A percentile compares a stretch with the other conserved stretches of the same genome.
These are phyloP conservation scores for Paratrypauchen microcephalus DNA, from an alignment of 2,797 vertebrate genomes.

Conservation along the genomic window DNA sequence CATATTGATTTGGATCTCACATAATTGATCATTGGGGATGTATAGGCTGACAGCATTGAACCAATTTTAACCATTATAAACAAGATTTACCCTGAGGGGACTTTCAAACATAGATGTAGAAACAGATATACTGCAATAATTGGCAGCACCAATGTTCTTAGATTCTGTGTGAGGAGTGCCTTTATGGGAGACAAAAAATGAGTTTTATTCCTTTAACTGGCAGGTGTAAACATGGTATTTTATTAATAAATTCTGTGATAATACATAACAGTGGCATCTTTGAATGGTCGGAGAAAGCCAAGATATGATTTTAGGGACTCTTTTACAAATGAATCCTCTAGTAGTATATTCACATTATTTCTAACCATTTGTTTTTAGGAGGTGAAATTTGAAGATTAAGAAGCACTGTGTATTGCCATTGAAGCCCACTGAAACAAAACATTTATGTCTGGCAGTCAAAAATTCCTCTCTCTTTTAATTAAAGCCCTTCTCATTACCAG, in stretches of 20 bases:
- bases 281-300: not conserved
- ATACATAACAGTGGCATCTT: not conserved
- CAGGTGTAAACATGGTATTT: not conserved
- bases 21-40: constrained; percentile 63
- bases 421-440: not conserved
- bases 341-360: not conserved
- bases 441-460: constrained; percentile 3
- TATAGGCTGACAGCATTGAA: constrained; percentile 25
- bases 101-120: constrained; percentile 15
- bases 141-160: constrained; percentile 14
- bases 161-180: not conserved
- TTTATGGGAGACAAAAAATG: not conserved
- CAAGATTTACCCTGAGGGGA: constrained; percentile 29
- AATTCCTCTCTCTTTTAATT: constrained; percentile 18
- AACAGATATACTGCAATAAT: constrained; percentile 34
- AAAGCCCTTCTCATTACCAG: constrained; percentile 34
- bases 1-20: constrained; percentile 55
- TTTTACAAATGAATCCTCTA: not conserved
- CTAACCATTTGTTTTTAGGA: not conserved
- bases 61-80: constrained; percentile 44
- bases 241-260: not conserved
- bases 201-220: not conserved
- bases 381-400: not conserved
- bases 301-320: no score
- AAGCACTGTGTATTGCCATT: no score